Percentiles rank a stretch among this genome's conserved stretches.
phyloP scores from a whole-genome alignment of 2,113 vertebrate genomes.

The Dicentrarchus labrax region DNA sequence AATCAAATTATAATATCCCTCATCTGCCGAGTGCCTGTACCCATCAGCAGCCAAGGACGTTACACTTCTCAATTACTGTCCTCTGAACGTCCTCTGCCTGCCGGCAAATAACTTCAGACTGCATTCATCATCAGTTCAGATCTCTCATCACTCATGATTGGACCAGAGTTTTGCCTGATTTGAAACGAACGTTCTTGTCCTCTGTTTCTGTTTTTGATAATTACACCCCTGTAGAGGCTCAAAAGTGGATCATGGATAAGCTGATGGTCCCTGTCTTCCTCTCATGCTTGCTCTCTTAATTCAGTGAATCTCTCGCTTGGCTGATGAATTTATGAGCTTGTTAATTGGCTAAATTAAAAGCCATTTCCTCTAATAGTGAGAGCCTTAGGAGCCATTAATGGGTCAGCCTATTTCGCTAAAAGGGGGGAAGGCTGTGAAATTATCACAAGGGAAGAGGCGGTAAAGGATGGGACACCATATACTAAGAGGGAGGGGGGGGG shows the following conservation, averaged over 20 bases:
- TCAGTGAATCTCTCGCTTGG: neutral
- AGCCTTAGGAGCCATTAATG: slow-evolving; percentile 61
- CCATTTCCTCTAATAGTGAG: slow-evolving; percentile 61
- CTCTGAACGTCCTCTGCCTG: slow-evolving; percentile 39
- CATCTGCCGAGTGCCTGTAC: slow-evolving; percentile 53
- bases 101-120: slow-evolving; percentile 27
- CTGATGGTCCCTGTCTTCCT: slow-evolving; percentile 15
- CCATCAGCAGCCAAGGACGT: slow-evolving; percentile 57
- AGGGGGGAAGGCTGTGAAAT: slow-evolving; percentile 34
- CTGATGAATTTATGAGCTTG: slow-evolving; percentile 64
- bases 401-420: slow-evolving; percentile 50
- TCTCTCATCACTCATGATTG: slow-evolving; percentile 32
- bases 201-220: slow-evolving; percentile 40
- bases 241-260: slow-evolving; percentile 3
- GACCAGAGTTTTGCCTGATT: slow-evolving; percentile 24
- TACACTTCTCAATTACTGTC: slow-evolving; percentile 33
- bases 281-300: slow-evolving; percentile 1
- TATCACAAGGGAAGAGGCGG: slow-evolving; percentile 5
- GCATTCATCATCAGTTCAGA: slow-evolving; percentile 33
- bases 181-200: neutral
- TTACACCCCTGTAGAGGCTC: slow-evolving; percentile 13
- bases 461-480: slow-evolving; percentile 42
- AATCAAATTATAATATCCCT: slow-evolving; percentile 65
- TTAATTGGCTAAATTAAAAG: slow-evolving; percentile 79
- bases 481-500: neutral